A percentile compares a stretch with the other conserved stretches of the same genome.
phyloP scores from a whole-genome alignment of 23 tunicate genomes.

The Pegea sp. region DNA sequence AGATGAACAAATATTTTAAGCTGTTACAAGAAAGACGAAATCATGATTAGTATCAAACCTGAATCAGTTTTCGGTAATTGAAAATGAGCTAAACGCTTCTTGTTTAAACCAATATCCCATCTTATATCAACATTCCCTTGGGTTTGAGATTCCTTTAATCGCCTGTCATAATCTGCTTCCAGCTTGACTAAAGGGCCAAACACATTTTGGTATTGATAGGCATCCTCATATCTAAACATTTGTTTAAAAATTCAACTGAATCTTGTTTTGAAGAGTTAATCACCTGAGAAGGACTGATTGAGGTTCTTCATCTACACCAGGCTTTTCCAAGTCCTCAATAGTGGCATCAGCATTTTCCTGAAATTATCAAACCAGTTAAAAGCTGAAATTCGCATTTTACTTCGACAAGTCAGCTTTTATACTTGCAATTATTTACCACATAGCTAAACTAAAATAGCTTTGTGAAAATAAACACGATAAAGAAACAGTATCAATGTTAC shows the following conservation, averaged over 20 bases:
- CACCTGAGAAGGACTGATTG: slow-evolving; percentile 78
- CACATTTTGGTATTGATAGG: slow-evolving; percentile 93
- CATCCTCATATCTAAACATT: slow-evolving; percentile 67
- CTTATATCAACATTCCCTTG: slow-evolving; percentile 67
- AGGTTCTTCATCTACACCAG: slow-evolving; percentile 92
- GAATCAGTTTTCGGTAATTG: slow-evolving; percentile 93
- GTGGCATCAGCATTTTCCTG: slow-evolving; percentile 78
- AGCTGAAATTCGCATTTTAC: too few species aligned
- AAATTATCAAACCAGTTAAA: too few species aligned
- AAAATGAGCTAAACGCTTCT: slow-evolving; percentile 71
- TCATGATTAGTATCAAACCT: too few species aligned
- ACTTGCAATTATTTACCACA: too few species aligned
- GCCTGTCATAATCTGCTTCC: slow-evolving; percentile 92
- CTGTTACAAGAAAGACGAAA: too few species aligned
- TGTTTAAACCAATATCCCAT: slow-evolving; percentile 90
- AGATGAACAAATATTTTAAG: too few species aligned
- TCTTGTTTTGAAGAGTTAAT: too few species aligned
- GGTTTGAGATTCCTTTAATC: slow-evolving; percentile 83
- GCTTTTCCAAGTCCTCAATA: slow-evolving; percentile 83
- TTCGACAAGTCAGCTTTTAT: too few species aligned
- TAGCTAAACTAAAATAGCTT: too few species aligned
- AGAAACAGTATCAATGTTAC: too few species aligned
- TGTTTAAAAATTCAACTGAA: not conserved
- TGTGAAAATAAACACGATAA: too few species aligned
- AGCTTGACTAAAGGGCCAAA: slow-evolving; percentile 91